Evolutionary conservation across 2,888 invertebrate species (phyloP), one percentile per base, ranked within the genome.

Genomic region (Cylindroiulus punctatus): DNA sequence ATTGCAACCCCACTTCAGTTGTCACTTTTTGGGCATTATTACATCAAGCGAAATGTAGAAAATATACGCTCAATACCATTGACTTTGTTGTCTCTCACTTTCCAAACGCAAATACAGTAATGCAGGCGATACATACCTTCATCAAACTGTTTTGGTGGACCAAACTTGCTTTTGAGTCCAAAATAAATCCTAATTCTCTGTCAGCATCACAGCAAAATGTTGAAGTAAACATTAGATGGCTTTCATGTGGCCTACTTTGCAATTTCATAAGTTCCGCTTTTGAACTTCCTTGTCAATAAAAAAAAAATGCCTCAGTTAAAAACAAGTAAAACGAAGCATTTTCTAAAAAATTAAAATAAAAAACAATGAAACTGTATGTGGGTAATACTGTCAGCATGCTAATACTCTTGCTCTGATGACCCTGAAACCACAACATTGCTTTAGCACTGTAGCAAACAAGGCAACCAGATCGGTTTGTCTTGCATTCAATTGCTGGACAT

Each of bases 351-450:
- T 40, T 40, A 40, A 7, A 7, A 7, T 82, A 82, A 82, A n/a
- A 0, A 82, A 82, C n/a, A 10, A 82, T 82, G 32, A 40, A n/a
- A 30, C 19, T 82, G 82, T 82, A 82, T 40, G 82, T 82, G 32
- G 82, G 32, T 32, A 82, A 82, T 82, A 82, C 32, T 82, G 82
- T 82, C 40, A 82, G 32, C 32, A 82, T 82, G 82, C 36, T 82
- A 32, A 82, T n/a, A 19, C 82, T 82, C 4, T 82, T 32, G 40
- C 32, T 17, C 17, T 36, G 40, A 36, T 82, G 40, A 82, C 82
- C 82, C 82, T 82, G 82, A 36, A 36, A 82, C 82, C 82, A 82
- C 82, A 82, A 82, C 22, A 57, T 82, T 82, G 32, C 32, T 82
- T n/a, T 82, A 32, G 82, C 82, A 82, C 82, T 19, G 32, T 32